Evolutionary conservation across 2,113 vertebrate genomes (phyloP), one percentile per base, ranked within the genome.

Genomic region (Micromys minutus): DNA sequence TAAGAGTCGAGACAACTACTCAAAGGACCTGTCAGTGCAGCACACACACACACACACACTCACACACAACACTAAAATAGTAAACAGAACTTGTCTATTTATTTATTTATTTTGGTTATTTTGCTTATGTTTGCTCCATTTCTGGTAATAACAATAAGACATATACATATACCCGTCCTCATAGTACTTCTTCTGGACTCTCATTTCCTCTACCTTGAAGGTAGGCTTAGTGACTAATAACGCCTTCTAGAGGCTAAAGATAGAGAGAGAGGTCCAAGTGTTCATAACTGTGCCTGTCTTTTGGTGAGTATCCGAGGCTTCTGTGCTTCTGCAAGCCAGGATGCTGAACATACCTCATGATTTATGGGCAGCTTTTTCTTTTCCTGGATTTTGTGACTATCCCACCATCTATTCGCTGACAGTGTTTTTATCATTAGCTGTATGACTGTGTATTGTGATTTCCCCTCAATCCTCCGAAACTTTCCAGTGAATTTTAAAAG

Each of bases 231-330:
- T 52, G 34, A 47, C 0, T 4, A 52, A 24, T 22, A 29, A 42
- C 4, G 26, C 19, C 21, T 17, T 22, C 9, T 1, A 22, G 47
- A 42, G 21, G 39, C 42, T 24, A 19, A 36, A 24, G 22, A n/a
- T 0, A 34, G 10, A 1, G 45, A 5, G 12, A 50, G 17, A 77
- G 4, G 1, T 7, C 5, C 7, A 74, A 39, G 9, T 10, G 36
- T 63, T 42, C 22, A 15, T 13, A 34, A 11, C 10, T 55, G 19
- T 12, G 36, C n/a, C 26, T 59, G 26, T 67, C 9, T 45, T 29
- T 9, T 42, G 4, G 1, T 7, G 29, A 86, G 15, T 9, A 6
- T 26, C 31, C 87, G 8, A 29, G 36, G 0, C 6, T 12, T 5
- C 50, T 26, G 10, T 16, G 19, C 29, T 55, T 83, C 45, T 75